Conservation (phyloP, 1,140 invertebrate genomes). For the Neomicropteryx cornuta region DNA sequence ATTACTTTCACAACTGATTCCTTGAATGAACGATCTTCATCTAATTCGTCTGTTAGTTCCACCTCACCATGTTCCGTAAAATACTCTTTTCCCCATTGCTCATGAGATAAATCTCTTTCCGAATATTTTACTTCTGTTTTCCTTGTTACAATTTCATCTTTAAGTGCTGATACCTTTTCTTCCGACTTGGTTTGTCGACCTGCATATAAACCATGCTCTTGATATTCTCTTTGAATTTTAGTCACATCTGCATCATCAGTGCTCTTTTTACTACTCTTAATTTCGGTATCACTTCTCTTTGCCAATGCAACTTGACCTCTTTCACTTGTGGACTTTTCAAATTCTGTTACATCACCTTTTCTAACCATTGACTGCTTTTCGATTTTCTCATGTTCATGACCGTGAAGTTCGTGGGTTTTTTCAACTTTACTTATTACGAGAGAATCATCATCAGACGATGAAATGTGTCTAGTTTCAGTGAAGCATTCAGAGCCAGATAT, state of each 20-base stretch:
- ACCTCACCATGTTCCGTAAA: conserved; percentile 36
- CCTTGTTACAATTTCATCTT: conserved; percentile 36
- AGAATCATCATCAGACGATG: conserved; percentile 38
- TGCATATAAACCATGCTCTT: conserved; percentile 34
- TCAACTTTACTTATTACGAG: conserved; percentile 32
- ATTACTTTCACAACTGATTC: conserved; percentile 33
- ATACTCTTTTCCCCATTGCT: conserved; percentile 42
- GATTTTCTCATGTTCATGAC: conserved; percentile 35
- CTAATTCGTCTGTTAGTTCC: conserved; percentile 19
- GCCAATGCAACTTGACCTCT: conserved; percentile 35
- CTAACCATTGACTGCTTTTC: conserved; percentile 32
- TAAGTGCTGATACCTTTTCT: conserved; percentile 38
- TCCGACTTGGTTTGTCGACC: conserved; percentile 39
- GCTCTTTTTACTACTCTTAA: conserved; percentile 32
- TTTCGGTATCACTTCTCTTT: conserved; percentile 34
- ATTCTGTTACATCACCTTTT: conserved; percentile 35
- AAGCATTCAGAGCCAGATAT: conserved; percentile 38
- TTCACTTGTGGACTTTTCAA: conserved; percentile 33
- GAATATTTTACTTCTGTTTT: conserved; percentile 39
- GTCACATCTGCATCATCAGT: conserved; percentile 31
- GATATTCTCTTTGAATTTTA: conserved; percentile 33
- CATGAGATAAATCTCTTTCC: conserved; percentile 37
- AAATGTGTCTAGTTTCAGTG: conserved; percentile 34
- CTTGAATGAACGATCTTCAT: conserved; percentile 29
- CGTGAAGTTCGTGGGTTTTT: conserved; percentile 33